Evolutionary conservation across 1,140 invertebrate genomes (phyloP).

Genomic region (Drosophila kikkawai): DNA sequence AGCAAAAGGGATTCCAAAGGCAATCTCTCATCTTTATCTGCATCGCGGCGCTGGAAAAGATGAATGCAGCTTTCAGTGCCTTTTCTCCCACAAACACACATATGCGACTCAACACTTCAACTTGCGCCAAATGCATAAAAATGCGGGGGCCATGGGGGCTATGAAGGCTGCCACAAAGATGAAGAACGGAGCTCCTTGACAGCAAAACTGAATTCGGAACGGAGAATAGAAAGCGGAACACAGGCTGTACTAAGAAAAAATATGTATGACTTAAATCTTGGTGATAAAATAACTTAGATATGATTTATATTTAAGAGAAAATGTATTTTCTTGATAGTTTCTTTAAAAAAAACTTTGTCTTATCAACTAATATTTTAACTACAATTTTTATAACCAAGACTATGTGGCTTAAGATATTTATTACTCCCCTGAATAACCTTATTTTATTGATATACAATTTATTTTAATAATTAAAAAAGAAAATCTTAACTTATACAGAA

Average conservation of each 20-base stretch:
- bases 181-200: constrained; percentile 64
- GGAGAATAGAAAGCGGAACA: constrained; percentile 46
- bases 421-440: background rate
- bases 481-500: background rate
- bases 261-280: background rate
- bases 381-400: background rate
- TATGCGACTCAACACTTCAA: constrained; percentile 72
- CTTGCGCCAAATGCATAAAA: constrained; percentile 77
- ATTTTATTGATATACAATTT: background rate
- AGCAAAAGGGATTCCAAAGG: constrained; percentile 35
- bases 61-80: constrained; percentile 47
- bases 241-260: constrained; percentile 22
- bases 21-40: constrained; percentile 58
- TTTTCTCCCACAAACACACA: constrained; percentile 48
- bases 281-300: background rate
- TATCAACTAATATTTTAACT: no score
- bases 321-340: background rate
- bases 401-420: background rate
- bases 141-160: constrained; percentile 41
- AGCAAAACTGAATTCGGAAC: constrained; percentile 55
- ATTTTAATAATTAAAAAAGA: background rate
- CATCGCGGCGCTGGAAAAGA: constrained; percentile 31
- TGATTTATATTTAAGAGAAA: background rate
- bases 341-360: no score
- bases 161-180: constrained; percentile 26